Conservation (phyloP, 1,140 invertebrate genomes). For the Drosophila bipectinata region DNA sequence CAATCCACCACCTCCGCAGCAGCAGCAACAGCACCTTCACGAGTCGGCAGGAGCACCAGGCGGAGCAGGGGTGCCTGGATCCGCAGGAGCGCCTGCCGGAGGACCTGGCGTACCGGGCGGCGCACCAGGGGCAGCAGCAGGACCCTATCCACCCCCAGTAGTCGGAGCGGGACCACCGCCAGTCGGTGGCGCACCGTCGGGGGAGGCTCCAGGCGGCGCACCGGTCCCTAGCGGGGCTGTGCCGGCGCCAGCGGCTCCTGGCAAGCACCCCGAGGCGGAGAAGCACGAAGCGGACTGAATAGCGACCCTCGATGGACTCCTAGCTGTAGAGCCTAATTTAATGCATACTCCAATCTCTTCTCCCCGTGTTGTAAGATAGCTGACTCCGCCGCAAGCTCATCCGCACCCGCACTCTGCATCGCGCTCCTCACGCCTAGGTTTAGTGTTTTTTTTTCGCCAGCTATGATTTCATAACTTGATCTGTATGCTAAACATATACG, state of each 20-base stretch:
- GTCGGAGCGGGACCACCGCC: conserved; percentile 6
- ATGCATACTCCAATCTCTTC: neutral
- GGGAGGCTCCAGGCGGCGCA: conserved; percentile 4
- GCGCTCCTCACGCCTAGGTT: neutral
- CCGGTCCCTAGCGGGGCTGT: conserved; percentile 7
- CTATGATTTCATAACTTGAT: conserved; percentile 25
- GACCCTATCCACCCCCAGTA: conserved; percentile 11
- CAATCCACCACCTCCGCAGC: conserved; percentile 35
- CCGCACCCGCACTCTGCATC: neutral
- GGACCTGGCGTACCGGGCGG: neutral
- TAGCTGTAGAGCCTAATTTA: conserved; percentile 10
- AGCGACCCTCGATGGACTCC: neutral
- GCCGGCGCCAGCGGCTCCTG: conserved; percentile 13
- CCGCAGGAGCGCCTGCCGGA: conserved; percentile 17
- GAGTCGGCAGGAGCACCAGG: conserved; percentile 19
- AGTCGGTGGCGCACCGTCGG: conserved; percentile 5
- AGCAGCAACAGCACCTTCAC: conserved; percentile 38
- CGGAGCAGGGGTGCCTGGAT: neutral
- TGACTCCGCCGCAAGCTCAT: conserved; percentile 3
- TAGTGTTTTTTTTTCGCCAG: conserved; percentile 28
- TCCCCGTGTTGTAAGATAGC: conserved; percentile 55
- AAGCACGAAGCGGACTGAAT: conserved; percentile 62
- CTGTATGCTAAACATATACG: conserved; percentile 29
- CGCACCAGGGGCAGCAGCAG: neutral
- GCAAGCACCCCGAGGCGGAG: conserved; percentile 52